A percentile compares a stretch with the other conserved stretches of the same genome.
Conservation (phyloP, 1,140 invertebrate species). For the Scaptodrosophila lebanonensis region DNA sequence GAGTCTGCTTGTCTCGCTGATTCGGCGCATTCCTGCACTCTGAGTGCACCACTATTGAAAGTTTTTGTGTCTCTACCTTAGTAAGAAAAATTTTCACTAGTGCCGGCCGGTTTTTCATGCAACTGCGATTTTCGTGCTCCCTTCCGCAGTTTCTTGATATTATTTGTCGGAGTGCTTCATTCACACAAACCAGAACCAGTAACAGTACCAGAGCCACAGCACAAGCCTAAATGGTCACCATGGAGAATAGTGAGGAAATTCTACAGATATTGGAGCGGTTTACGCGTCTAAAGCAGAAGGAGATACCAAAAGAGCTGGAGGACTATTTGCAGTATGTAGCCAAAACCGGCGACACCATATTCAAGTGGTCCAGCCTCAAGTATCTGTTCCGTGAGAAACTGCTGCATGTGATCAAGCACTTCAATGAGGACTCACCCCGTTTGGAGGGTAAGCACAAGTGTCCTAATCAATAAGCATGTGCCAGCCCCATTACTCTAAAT, state of each 20-base stretch:
- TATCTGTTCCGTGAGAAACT: constrained; percentile 92
- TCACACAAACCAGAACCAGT: too few relatives aligned
- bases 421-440: constrained; percentile 87
- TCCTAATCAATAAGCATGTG: background rate
- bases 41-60: background rate
- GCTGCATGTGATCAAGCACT: constrained; percentile 90
- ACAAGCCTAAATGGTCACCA: constrained; percentile 75
- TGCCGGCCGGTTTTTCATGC: constrained; percentile 32
- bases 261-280: constrained; percentile 90
- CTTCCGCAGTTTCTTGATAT: background rate
- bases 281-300: constrained; percentile 85
- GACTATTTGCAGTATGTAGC: constrained; percentile 94
- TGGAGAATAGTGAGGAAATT: constrained; percentile 92
- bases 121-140: constrained; percentile 12
- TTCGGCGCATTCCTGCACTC: constrained; percentile 40
- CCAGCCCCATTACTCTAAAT: background rate
- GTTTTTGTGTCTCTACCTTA: constrained; percentile 58
- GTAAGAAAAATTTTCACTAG: constrained; percentile 43
- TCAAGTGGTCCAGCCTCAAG: constrained; percentile 93
- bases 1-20: constrained; percentile 17
- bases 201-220: too few relatives aligned
- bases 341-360: constrained; percentile 94
- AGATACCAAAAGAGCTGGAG: constrained; percentile 92
- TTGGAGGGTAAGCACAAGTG: constrained; percentile 78
- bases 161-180: too few relatives aligned